phyloP scores from a whole-genome alignment of 2,888 invertebrate species.

The Eupelmus urozonus region DNA sequence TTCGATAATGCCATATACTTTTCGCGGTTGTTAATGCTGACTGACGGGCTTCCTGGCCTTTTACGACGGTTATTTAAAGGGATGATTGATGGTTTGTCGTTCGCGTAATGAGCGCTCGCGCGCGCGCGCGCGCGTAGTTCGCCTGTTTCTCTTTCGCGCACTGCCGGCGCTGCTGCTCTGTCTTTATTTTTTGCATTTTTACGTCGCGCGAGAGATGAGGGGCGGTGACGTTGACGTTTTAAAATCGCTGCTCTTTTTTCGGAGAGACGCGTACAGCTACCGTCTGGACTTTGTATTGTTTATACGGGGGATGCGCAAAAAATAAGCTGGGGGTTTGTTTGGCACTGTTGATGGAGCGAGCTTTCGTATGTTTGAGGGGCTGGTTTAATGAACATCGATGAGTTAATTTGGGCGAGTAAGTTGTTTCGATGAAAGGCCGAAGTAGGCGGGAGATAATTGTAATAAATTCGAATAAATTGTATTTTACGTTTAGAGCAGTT shows the following conservation, averaged over 20 bases:
- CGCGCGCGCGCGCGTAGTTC: neutral
- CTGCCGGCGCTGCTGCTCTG: neutral
- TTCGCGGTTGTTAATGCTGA: slow-evolving; percentile 56
- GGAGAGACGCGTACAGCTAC: neutral
- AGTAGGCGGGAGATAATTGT: too few species aligned
- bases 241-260: slow-evolving; percentile 12
- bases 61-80: slow-evolving; percentile 48
- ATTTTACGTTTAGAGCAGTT: too few species aligned
- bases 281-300: slow-evolving; percentile 40
- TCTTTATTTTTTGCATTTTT: neutral
- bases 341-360: too few species aligned
- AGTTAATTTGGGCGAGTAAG: too few species aligned
- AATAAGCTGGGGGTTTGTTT: too few species aligned
- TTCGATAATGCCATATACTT: slow-evolving; percentile 49
- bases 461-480: too few species aligned
- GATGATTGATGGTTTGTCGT: slow-evolving; percentile 56
- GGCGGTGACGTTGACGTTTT: slow-evolving; percentile 48
- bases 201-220: neutral
- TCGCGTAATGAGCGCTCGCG: slow-evolving; percentile 49
- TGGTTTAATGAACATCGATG: neutral
- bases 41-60: slow-evolving; percentile 43
- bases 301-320: neutral
- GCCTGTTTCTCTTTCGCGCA: slow-evolving; percentile 3
- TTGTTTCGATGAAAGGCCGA: too few species aligned
- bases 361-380: neutral